Evolutionary conservation across 2,888 invertebrate species (phyloP), one percentile per base, ranked within the genome.

Genomic region (Notocelia uddmanniana): DNA sequence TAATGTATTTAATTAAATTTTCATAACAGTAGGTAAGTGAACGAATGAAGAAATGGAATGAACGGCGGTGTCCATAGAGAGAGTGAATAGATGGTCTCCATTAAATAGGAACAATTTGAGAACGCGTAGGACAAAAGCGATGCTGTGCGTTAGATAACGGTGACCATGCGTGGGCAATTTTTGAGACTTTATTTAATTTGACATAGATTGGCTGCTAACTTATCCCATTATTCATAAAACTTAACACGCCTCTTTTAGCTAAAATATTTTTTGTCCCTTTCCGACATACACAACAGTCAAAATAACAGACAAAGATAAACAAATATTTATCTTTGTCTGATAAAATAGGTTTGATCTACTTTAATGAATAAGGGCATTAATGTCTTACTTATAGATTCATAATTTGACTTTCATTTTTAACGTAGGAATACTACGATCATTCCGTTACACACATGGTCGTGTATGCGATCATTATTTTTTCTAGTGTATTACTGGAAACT

Each of bases 91-190:
- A 72, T 72, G 62, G 72, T 68, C 55, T 15, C 68, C 55, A 72
- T 68, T 72, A 68, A 68, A 48, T 62, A 55, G 55, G 55, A 37
- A 72, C 67, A 60, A 62, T 72, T 72, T 62, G 72, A 68, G 68
- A 72, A 60, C 55, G 45, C 60, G 66, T 54, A 50, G 68, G 72
- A 68, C 72, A 72, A 72, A 72, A 68, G 72, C 67, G 67, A 59
- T 71, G 34, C 66, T 60, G 66, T 60, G 66, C 59, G 54, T 67
- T 31, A 19, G 31, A 21, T 71, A 34, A 23, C 31, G 66, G 59
- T 67, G 59, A 67, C 71, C 59, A 59, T 21, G 45, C 13, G 31
- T 31, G 13, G 6, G 13, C 23, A 13, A 10, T 18, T 18, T 26
- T 52, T 18, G 8, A 18, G 26, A 6, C 18, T 26, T 15, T 45